Evolutionary conservation across 2,113 vertebrate genomes (phyloP).

Genomic region (Thamnaconus septentrionalis): DNA sequence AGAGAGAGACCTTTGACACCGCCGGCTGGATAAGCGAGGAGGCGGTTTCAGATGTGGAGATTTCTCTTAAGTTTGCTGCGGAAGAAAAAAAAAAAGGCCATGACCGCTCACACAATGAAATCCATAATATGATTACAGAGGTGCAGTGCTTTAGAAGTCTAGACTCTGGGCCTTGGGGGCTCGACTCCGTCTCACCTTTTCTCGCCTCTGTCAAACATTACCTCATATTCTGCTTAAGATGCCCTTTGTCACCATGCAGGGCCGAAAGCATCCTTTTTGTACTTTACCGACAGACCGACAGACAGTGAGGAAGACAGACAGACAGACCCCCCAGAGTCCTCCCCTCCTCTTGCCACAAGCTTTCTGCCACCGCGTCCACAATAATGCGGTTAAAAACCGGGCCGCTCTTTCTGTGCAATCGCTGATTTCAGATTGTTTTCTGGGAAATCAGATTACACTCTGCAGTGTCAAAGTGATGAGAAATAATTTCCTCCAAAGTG

Average conservation of each 20-base stretch:
- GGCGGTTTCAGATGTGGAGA: not conserved
- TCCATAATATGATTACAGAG: conserved; percentile 28
- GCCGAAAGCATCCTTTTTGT: conserved; percentile 13
- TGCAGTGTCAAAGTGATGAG: not conserved
- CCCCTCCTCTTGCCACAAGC: too few relatives aligned
- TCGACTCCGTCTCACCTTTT: conserved; percentile 24
- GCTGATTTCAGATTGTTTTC: too few relatives aligned
- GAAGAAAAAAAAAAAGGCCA: conserved; percentile 8
- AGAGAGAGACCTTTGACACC: too few relatives aligned
- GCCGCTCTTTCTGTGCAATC: too few relatives aligned
- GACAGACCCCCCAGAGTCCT: too few relatives aligned
- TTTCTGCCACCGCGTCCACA: too few relatives aligned
- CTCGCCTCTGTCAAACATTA: conserved; percentile 33
- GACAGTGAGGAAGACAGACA: too few relatives aligned
- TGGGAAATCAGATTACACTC: too few relatives aligned
- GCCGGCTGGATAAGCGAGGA: too few relatives aligned
- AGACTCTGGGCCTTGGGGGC: conserved; percentile 21
- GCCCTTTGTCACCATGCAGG: conserved; percentile 29
- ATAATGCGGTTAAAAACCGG: too few relatives aligned
- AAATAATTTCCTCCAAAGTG: not conserved
- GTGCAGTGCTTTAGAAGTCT: conserved; percentile 30
- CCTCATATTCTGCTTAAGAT: conserved; percentile 31
- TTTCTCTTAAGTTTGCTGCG: conserved; percentile 20
- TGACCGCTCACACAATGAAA: conserved; percentile 11
- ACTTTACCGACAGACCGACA: not conserved